These are phyloP conservation scores for Paramormyrops hopkinsi DNA, from an alignment of 2,797 vertebrate genomes.

Conservation along the genomic window DNA sequence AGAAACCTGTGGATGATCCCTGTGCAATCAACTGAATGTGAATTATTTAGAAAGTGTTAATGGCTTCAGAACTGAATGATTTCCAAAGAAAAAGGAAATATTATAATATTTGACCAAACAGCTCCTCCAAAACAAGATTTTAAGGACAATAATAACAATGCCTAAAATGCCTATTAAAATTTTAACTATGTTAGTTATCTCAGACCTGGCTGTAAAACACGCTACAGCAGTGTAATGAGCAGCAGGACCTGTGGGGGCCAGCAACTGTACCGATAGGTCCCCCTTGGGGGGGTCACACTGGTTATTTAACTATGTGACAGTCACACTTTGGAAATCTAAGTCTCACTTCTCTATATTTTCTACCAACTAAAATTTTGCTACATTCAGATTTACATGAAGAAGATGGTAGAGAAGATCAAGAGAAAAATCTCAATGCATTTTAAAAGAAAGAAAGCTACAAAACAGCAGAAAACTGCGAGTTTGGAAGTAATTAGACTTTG, in stretches of 20 bases:
- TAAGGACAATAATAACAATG: background rate
- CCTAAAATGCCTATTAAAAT: background rate
- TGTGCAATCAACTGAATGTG: background rate
- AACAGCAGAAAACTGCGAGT: constrained; percentile 24
- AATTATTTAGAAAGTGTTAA: background rate
- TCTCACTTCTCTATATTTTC: background rate
- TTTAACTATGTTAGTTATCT: background rate
- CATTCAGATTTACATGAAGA: background rate
- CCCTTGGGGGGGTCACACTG: background rate
- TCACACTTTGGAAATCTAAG: background rate
- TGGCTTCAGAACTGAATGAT: background rate
- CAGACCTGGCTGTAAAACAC: background rate
- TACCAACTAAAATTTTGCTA: background rate
- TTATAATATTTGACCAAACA: background rate
- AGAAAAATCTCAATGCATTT: background rate
- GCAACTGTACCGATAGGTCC: background rate
- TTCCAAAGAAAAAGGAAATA: background rate
- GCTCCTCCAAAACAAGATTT: background rate
- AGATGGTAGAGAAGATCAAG: background rate
- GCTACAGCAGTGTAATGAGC: background rate
- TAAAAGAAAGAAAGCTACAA: constrained; percentile 19
- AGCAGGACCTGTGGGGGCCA: background rate
- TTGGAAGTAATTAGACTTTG: constrained; percentile 30
- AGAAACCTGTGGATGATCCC: background rate
- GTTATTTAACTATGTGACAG: background rate